phyloP scores from a whole-genome alignment of 2,797 vertebrate species.

The Denticeps clupeoides region DNA sequence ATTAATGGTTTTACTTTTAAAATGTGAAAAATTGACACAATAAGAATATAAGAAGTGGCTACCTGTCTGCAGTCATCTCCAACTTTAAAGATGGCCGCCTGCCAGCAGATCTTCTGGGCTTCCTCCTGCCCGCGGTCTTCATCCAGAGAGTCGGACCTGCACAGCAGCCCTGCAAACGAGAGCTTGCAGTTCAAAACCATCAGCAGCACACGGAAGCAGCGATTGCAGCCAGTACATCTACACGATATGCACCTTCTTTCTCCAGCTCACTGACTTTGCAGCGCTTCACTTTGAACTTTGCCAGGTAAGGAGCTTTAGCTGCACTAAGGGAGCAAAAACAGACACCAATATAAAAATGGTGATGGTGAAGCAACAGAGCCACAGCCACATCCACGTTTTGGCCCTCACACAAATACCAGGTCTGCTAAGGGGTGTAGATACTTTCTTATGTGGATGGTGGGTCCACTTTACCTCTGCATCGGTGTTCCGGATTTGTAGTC shows the following conservation, averaged over 20 bases:
- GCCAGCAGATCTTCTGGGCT: slow-evolving; percentile 78
- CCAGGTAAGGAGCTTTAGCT: slow-evolving; percentile 90
- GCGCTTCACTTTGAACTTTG: slow-evolving; percentile 86
- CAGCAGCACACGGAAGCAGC: background rate
- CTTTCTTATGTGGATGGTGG: too few species aligned
- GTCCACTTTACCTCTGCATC: slow-evolving; percentile 97
- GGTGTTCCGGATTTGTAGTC: slow-evolving; percentile 94
- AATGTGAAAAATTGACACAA: too few species aligned
- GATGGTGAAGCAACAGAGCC: background rate
- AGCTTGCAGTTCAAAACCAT: background rate
- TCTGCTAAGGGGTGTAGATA: slow-evolving; percentile 29
- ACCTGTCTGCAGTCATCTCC: slow-evolving; percentile 97
- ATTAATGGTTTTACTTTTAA: too few species aligned
- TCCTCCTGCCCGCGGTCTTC: slow-evolving; percentile 59
- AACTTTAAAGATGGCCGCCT: slow-evolving; percentile 97
- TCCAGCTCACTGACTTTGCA: slow-evolving; percentile 92
- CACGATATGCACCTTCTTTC: slow-evolving; percentile 68
- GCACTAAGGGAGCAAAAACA: slow-evolving; percentile 70
- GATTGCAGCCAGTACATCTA: background rate
- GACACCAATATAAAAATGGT: too few species aligned
- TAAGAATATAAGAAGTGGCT: background rate
- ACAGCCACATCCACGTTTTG: background rate
- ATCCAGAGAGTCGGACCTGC: slow-evolving; percentile 67
- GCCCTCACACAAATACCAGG: too few species aligned
- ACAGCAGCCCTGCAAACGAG: slow-evolving; percentile 65